Evolutionary conservation across 2,888 invertebrate species (phyloP), one percentile per base, ranked within the genome.

Genomic region (Ctenicera cuprea): DNA sequence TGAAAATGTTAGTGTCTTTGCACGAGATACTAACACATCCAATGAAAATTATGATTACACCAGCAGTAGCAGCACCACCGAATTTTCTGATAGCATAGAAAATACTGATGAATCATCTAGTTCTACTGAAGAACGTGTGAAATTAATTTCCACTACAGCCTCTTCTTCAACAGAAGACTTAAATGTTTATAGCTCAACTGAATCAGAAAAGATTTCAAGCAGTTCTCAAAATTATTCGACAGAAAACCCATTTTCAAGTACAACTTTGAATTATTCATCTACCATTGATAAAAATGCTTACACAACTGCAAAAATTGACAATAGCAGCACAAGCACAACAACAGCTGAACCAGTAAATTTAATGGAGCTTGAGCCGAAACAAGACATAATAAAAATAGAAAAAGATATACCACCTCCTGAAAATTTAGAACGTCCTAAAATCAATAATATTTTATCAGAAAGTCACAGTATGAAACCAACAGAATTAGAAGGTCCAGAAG

Each of bases 401-500:
- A 69, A 69, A 38, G 77, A 74, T 0, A 3, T 66, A 43, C 38
- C 62, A 20, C 71, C 64, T n/a, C 70, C 63, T 0, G 70, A 75
- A 66, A 67, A 66, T 20, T 57, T 71, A 54, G 50, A 38, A 41
- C 20, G 14, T 11, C 26, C 20, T 16, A 37, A 50, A 52, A 11
- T 18, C 7, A 33, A 59, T 9, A 54, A 20, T 1, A 37, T 52
- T 64, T 18, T 75, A 54, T 68, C 71, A 11, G 80, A 79, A 75
- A 80, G 78, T 66, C 76, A 78, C 38, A 80, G 79, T 63, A 78
- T 78, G 78, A 81, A 81, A 68, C 75, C 79, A 16, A 77, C 80
- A 8, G 74, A 78, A 33, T 50, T 70, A 33, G 80, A 83, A 71
- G 82, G 80, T 65, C 82, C 83, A 18, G 87, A 88, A 75, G 82